A percentile compares a stretch with the other conserved stretches of the same genome.
Evolutionary conservation across 2,113 vertebrate species (phyloP).

Genomic region (Gavia stellata): DNA sequence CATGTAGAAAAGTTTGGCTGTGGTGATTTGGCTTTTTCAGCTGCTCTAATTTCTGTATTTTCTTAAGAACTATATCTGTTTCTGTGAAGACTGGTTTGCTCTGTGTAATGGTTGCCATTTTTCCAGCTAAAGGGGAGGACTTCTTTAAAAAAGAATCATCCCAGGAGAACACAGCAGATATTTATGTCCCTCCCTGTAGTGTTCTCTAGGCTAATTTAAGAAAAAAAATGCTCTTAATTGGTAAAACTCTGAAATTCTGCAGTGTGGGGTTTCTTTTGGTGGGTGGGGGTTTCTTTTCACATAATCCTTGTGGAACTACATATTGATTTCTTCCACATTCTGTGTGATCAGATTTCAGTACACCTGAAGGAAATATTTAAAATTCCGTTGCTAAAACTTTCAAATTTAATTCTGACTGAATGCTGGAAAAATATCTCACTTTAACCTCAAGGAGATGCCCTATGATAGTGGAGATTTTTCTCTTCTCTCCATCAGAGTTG

Average conservation of each 20-base stretch:
- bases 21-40: not conserved
- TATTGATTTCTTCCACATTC: not conserved
- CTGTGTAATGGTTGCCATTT: not conserved
- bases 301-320: not conserved
- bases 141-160: not conserved
- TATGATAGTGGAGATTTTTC: not conserved
- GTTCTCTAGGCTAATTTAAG: not conserved
- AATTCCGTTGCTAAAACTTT: not conserved
- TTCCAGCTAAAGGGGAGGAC: not conserved
- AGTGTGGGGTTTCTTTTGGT: no score
- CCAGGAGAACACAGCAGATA: not conserved
- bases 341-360: not conserved
- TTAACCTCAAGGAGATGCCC: not conserved
- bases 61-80: not conserved
- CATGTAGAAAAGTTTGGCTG: not conserved
- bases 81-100: not conserved
- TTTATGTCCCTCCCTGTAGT: not conserved
- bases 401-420: not conserved
- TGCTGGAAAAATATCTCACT: not conserved
- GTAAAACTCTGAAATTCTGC: not conserved
- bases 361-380: not conserved
- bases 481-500: not conserved
- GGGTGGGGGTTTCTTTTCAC: not conserved
- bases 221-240: not conserved
- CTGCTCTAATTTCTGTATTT: not conserved